A percentile compares a stretch with the other conserved stretches of the same genome.
These are phyloP conservation scores for Tyrophagus putrescentiae DNA, from an alignment of 1,140 invertebrate genomes.

Conservation along the genomic window DNA sequence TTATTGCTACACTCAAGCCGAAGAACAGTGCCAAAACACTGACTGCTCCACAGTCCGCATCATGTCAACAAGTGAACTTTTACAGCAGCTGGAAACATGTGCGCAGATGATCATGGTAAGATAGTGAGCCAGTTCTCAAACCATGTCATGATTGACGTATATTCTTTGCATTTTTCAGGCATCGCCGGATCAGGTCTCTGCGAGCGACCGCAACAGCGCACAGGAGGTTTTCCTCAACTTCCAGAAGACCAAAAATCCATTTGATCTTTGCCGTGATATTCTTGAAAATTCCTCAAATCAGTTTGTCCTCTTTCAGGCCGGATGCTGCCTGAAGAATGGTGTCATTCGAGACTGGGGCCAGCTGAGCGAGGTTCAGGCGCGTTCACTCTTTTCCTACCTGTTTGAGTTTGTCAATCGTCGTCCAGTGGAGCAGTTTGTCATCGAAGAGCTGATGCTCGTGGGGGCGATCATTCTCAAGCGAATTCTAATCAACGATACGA, in stretches of 20 bases:
- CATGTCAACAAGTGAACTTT: slow-evolving; percentile 14
- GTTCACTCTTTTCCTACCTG: slow-evolving; percentile 17
- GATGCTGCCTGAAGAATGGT: slow-evolving; percentile 61
- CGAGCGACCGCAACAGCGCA: slow-evolving; percentile 58
- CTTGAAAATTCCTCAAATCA: slow-evolving; percentile 52
- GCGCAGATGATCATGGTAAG: slow-evolving; percentile 15
- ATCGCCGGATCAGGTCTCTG: slow-evolving; percentile 57
- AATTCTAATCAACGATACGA: slow-evolving; percentile 53
- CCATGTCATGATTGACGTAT: neutral
- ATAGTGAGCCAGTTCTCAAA: neutral
- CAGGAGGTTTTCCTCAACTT: slow-evolving; percentile 64
- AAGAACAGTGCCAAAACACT: too few species aligned
- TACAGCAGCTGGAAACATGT: slow-evolving; percentile 18
- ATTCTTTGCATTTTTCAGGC: slow-evolving; percentile 42
- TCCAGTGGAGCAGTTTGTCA: slow-evolving; percentile 31
- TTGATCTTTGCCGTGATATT: slow-evolving; percentile 60
- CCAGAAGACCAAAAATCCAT: slow-evolving; percentile 62
- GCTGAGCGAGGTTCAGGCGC: slow-evolving; percentile 7
- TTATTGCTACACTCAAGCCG: too few species aligned
- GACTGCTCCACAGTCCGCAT: too few species aligned
- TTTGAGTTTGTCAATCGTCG: slow-evolving; percentile 16
- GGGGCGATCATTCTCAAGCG: slow-evolving; percentile 74
- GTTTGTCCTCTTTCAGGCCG: slow-evolving; percentile 73
- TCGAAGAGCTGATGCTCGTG: slow-evolving; percentile 39
- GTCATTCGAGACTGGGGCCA: slow-evolving; percentile 60